A percentile compares a stretch with the other conserved stretches of the same genome.
Conservation (phyloP, 1,140 invertebrate species). For the Ganaspis sp. region DNA sequence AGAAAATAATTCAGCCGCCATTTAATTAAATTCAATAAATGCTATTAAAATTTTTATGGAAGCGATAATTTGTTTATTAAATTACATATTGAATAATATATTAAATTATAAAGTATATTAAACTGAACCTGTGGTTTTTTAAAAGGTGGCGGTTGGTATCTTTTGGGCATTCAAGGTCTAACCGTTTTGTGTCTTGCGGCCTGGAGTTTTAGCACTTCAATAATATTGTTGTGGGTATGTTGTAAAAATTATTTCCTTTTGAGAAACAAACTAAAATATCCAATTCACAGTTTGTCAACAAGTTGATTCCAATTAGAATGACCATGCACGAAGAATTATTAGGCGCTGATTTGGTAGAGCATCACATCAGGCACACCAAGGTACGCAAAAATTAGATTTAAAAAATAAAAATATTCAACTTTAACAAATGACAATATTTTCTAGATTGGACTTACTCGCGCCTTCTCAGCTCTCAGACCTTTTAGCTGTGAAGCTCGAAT, state of each 20-base stretch:
- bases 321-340: slow-evolving; percentile 88
- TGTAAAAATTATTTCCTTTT: not conserved
- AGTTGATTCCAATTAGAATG: slow-evolving; percentile 89
- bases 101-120: too few relatives aligned
- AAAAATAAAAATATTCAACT: not conserved
- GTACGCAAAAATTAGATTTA: slow-evolving; percentile 69
- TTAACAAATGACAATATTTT: slow-evolving; percentile 39
- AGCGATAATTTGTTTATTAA: too few relatives aligned
- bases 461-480: slow-evolving; percentile 78
- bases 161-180: slow-evolving; percentile 89
- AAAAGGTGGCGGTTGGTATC: slow-evolving; percentile 88
- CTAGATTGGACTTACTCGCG: slow-evolving; percentile 80
- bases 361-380: slow-evolving; percentile 82
- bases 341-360: slow-evolving; percentile 92
- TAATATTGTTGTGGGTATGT: slow-evolving; percentile 82
- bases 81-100: too few relatives aligned
- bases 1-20: too few relatives aligned
- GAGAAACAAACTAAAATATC: not conserved
- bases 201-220: slow-evolving; percentile 86
- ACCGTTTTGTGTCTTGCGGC: slow-evolving; percentile 81
- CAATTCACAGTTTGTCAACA: slow-evolving; percentile 81
- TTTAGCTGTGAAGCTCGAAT: slow-evolving; percentile 71
- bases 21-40: too few relatives aligned
- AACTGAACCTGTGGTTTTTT: not conserved
- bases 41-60: slow-evolving; percentile 19